Evolutionary conservation across 64 coral and sea anemone genomes (phyloP).

Genomic region (Pachyseris speciosa): DNA sequence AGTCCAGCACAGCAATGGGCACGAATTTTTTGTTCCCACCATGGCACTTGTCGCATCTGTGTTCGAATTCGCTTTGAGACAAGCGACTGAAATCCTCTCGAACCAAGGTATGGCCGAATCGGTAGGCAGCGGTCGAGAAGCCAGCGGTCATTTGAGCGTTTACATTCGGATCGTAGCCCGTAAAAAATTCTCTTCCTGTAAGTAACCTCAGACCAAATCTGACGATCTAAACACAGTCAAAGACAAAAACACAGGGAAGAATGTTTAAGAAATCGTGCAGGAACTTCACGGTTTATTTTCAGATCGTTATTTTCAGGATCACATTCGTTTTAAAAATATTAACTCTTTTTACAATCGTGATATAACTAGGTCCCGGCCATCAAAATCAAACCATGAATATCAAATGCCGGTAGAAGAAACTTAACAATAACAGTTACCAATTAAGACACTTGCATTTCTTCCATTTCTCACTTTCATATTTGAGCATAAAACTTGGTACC

Average conservation of each 20-base stretch:
- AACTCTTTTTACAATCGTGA: no score
- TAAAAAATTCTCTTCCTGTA: not conserved
- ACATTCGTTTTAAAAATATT: no score
- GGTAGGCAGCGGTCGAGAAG: constrained; percentile 68
- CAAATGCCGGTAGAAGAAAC: no score
- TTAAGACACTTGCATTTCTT: no score
- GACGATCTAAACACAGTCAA: not conserved
- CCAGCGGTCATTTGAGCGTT: constrained; percentile 35
- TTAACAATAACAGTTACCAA: no score
- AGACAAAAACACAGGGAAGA: not conserved
- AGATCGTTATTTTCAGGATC: no score
- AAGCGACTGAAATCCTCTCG: not conserved
- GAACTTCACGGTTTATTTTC: no score
- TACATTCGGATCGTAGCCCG: not conserved
- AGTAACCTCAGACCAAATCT: not conserved
- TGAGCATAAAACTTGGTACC: no score
- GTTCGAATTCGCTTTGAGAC: not conserved
- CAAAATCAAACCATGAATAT: no score
- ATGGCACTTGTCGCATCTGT: not conserved
- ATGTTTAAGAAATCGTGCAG: not conserved
- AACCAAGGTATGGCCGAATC: constrained; percentile 76
- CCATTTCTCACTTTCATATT: no score
- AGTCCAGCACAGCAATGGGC: not conserved
- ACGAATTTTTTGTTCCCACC: not conserved
- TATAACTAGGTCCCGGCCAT: no score